phyloP scores from a whole-genome alignment of 2,113 vertebrate genomes.

The Rousettus leschenaultii region DNA sequence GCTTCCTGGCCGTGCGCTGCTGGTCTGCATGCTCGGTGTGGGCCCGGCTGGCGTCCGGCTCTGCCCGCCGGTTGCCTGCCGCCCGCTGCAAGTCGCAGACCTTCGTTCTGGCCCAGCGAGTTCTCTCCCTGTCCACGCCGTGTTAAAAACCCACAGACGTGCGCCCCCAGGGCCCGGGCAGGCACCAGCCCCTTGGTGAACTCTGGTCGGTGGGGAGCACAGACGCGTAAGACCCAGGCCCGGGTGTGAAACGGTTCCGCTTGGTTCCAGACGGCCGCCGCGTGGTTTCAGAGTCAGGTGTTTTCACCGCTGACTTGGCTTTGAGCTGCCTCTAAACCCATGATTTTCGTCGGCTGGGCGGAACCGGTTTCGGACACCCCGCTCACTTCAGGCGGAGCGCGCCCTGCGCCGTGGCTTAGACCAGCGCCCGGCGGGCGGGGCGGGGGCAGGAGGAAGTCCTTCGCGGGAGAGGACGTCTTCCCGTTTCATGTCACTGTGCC shows the following conservation, averaged over 20 bases:
- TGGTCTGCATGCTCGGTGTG: not conserved
- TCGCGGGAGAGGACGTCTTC: rapidly evolving
- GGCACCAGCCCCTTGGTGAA: not conserved
- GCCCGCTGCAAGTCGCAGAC: rapidly evolving
- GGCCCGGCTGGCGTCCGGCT: no score
- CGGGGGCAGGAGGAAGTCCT: not conserved
- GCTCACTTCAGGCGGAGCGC: no score
- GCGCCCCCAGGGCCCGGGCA: no score
- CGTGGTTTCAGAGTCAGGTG: no score
- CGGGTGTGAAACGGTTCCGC: not conserved
- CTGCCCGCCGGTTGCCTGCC: rapidly evolving
- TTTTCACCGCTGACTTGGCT: no score
- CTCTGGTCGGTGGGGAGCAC: no score
- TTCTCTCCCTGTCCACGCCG: no score
- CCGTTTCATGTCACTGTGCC: not conserved
- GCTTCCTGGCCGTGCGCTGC: rapidly evolving
- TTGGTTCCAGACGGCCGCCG: not conserved
- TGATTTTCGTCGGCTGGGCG: not conserved
- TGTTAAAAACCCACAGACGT: no score
- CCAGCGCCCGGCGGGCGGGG: rapidly evolving
- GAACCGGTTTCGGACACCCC: not conserved
- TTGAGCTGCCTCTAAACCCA: not conserved
- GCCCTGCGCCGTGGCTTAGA: not conserved
- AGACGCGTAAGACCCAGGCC: not conserved
- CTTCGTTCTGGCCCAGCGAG: not conserved